phyloP scores from a whole-genome alignment of 2,113 vertebrate species.

The Thymallus thymallus region DNA sequence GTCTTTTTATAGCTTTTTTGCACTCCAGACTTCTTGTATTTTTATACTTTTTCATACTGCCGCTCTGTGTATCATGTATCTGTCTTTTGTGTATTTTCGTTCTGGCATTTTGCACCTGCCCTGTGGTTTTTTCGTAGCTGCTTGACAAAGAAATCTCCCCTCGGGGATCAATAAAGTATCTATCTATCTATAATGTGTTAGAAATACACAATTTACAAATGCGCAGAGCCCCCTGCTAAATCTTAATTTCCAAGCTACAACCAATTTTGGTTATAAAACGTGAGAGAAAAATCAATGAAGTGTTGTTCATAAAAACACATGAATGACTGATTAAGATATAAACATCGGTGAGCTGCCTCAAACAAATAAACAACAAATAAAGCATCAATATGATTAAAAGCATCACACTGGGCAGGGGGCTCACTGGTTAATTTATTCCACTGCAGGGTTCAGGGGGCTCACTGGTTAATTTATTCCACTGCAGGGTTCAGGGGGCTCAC shows the following conservation, averaged over 20 bases:
- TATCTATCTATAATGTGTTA: too few species aligned
- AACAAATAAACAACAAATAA: conserved; percentile 19
- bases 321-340: conserved; percentile 9
- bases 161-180: too few species aligned
- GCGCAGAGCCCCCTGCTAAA: not conserved
- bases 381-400: conserved; percentile 37
- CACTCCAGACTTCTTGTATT: too few species aligned
- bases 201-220: not conserved
- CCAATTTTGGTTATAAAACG: not conserved
- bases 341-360: conserved; percentile 1
- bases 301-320: conserved; percentile 2
- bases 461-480: conserved; percentile 21
- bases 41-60: too few species aligned
- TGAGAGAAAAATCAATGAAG: not conserved
- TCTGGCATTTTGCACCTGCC: too few species aligned
- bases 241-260: not conserved
- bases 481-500: conserved; percentile 18
- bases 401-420: conserved; percentile 13
- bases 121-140: too few species aligned
- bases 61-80: too few species aligned
- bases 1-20: too few species aligned
- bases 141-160: too few species aligned
- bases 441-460: conserved; percentile 19
- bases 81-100: too few species aligned
- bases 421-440: conserved; percentile 19